A percentile compares a stretch with the other conserved stretches of the same genome.
Conservation (phyloP, 2,113 vertebrate genomes). For the Hymenochirus boettgeri region DNA sequence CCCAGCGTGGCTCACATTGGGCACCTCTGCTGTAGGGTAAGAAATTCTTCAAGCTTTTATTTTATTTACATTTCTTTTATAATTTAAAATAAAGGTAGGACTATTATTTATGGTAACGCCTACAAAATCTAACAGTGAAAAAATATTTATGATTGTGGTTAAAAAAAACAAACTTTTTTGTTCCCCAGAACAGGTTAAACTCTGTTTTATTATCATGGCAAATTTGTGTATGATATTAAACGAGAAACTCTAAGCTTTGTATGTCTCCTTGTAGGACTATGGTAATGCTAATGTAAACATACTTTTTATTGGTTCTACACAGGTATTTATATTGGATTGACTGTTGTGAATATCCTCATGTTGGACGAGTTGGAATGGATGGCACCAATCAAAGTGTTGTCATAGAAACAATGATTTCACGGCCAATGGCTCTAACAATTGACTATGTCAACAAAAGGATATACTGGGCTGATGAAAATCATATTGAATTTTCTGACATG, state of each 20-base stretch:
- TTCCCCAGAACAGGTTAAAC: not conserved
- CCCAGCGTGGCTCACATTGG: too few relatives aligned
- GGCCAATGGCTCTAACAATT: slow-evolving; percentile 87
- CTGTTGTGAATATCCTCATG: slow-evolving; percentile 87
- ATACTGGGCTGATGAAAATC: slow-evolving; percentile 95
- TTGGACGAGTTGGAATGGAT: slow-evolving; percentile 93
- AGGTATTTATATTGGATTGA: slow-evolving; percentile 98
- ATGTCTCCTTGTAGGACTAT: not conserved
- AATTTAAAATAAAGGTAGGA: too few relatives aligned
- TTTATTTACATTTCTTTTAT: too few relatives aligned
- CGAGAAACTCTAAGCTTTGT: not conserved
- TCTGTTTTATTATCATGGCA: not conserved
- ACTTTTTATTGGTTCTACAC: slow-evolving; percentile 41
- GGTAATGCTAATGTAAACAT: slow-evolving; percentile 37
- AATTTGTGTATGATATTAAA: not conserved
- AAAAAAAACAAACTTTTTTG: not conserved
- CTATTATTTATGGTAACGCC: too few relatives aligned
- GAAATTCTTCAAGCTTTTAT: too few relatives aligned
- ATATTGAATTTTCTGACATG: slow-evolving; percentile 93
- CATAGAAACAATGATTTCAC: slow-evolving; percentile 85
- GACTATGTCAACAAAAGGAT: slow-evolving; percentile 93
- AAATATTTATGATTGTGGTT: not conserved
- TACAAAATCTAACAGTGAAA: too few relatives aligned
- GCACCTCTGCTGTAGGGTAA: too few relatives aligned
- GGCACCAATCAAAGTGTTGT: slow-evolving; percentile 80